Evolutionary conservation across 2,888 invertebrate genomes (phyloP).

Genomic region (Idaea straminata): DNA sequence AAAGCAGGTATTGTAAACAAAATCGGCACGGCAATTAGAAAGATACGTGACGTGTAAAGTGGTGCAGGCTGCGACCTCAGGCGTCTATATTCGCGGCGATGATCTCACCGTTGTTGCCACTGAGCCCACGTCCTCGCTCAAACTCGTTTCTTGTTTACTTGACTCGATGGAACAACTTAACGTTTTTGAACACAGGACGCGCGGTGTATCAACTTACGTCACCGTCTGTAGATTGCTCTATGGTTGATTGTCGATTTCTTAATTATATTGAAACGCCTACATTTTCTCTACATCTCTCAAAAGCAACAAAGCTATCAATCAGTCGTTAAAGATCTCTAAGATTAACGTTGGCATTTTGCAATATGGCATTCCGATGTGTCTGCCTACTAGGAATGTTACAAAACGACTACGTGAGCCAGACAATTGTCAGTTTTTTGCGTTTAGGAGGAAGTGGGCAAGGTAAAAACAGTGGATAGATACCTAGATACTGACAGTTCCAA

Average conservation of each 20-base stretch:
- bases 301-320: background rate
- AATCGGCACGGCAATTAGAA: slow-evolving; percentile 67
- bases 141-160: slow-evolving; percentile 78
- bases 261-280: slow-evolving; percentile 12
- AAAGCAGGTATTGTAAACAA: slow-evolving; percentile 57
- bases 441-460: slow-evolving; percentile 44
- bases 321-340: background rate
- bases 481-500: slow-evolving; percentile 32
- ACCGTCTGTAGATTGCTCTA: slow-evolving; percentile 36
- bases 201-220: slow-evolving; percentile 62
- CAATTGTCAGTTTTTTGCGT: slow-evolving; percentile 25
- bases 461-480: slow-evolving; percentile 23
- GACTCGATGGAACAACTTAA: slow-evolving; percentile 63
- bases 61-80: slow-evolving; percentile 73
- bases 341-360: background rate
- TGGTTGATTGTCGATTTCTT: slow-evolving; percentile 22
- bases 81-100: slow-evolving; percentile 66
- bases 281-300: slow-evolving; percentile 15
- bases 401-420: background rate
- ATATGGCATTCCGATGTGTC: background rate
- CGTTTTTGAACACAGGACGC: slow-evolving; percentile 62
- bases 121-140: slow-evolving; percentile 70
- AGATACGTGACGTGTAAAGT: slow-evolving; percentile 67
- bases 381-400: background rate
- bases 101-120: slow-evolving; percentile 62